Percentiles rank a stretch among this genome's conserved stretches.
These are phyloP conservation scores for Ashinkailepas kermadecensis DNA, from an alignment of 2,888 invertebrate species.

Conservation along the genomic window DNA sequence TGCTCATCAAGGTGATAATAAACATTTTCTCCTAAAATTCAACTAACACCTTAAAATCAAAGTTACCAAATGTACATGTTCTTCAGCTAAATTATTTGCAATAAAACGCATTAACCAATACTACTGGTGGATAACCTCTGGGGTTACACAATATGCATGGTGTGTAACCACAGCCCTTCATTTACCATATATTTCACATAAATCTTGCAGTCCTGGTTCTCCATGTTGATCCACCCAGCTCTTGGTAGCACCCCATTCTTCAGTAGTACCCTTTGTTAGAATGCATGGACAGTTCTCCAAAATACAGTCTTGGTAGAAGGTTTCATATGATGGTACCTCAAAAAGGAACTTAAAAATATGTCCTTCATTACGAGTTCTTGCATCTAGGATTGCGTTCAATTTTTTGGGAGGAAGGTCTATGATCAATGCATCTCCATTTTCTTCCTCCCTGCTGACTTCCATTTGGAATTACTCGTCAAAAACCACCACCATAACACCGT, in stretches of 20 bases:
- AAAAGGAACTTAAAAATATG: neutral
- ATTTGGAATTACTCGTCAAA: no score
- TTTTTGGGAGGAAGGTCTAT: no score
- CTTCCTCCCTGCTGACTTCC: no score
- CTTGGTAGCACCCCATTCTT: slow-evolving; percentile 28
- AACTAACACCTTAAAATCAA: neutral
- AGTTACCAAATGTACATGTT: neutral
- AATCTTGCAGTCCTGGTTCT: neutral
- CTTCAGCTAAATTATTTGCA: neutral
- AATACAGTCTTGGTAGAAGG: slow-evolving; percentile 31
- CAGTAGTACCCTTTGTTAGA: slow-evolving; percentile 26
- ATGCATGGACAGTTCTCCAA: slow-evolving; percentile 30
- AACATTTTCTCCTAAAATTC: no score
- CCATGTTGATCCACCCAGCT: slow-evolving; percentile 27
- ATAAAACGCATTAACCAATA: neutral
- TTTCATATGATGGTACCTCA: slow-evolving; percentile 25
- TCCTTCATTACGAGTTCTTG: no score
- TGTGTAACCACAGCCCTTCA: no score
- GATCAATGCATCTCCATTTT: no score
- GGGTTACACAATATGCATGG: neutral
- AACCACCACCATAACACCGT: no score
- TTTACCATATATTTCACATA: slow-evolving; percentile 13
- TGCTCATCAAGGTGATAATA: no score
- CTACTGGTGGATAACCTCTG: neutral
- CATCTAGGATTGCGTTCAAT: no score